Evolutionary conservation across 2,113 vertebrate genomes (phyloP), one percentile per base, ranked within the genome.

Genomic region (Phoenicopterus ruber): DNA sequence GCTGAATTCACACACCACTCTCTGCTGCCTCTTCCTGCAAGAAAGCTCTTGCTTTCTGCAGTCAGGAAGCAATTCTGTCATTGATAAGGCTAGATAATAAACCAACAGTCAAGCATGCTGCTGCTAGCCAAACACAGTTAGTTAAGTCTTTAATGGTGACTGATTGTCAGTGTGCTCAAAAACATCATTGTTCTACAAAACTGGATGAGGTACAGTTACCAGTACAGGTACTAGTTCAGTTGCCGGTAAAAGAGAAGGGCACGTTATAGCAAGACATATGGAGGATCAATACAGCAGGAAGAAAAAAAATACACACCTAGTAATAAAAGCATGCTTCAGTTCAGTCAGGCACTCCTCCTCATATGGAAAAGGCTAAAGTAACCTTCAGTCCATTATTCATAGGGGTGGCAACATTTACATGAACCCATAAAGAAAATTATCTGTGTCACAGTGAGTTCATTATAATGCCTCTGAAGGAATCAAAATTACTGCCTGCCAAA

Each of bases 21-120:
- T 19, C 24, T 57, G 65, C 57, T 76, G 79, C 26, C 36, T 81
- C 77, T 59, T 95, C 47, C 80, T 69, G 22, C 34, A 67, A 76
- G 21, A 72, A 86, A 85, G 57, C 22, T 95, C 42, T 49, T 88
- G 49, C 58, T 67, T 79, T 89, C 74, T 70, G 66, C n/a, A 66
- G 47, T n/a, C 58, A 73, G 62, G 50, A 96, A 97, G 78, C 32
- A 85, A 59, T 90, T 95, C 38, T 77, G n/a, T 26, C 11, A 11
- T 59, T 78, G 91, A 95, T 94, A 94, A 83, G 29, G 31, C 40
- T 28, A 90, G 29, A 61, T 46, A 91, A 80, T 80, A 94, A 92
- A 81, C 36, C 76, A 91, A 65, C 54, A 88, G 54, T 69, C 44
- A 86, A 88, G 81, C 40, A 70, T 54, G 69, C 26, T 85, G 59